These are phyloP conservation scores for Leptinotarsa texana DNA, from an alignment of 1,140 invertebrate species.

Conservation along the genomic window DNA sequence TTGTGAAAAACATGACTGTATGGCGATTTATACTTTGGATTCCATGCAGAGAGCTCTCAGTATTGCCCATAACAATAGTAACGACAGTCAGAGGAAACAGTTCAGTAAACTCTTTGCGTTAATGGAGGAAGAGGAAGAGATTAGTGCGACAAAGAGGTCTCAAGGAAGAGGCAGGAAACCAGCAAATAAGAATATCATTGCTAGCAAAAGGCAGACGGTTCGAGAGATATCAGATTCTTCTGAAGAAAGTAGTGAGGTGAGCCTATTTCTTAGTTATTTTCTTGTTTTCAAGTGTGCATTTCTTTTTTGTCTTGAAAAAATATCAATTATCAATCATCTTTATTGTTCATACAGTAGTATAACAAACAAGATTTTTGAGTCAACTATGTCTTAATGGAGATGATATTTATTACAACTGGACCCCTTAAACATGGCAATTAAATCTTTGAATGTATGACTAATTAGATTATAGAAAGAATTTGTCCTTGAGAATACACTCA, in stretches of 20 bases:
- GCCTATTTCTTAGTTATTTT: constrained; percentile 11
- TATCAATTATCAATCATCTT: no score
- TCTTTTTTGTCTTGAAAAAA: no score
- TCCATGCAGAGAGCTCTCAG: constrained; percentile 88
- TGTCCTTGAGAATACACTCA: no score
- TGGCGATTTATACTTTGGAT: constrained; percentile 76
- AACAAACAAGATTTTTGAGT: no score
- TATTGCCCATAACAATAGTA: constrained; percentile 75
- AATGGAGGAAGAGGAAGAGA: constrained; percentile 83
- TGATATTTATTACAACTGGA: no score
- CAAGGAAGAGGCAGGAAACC: constrained; percentile 63
- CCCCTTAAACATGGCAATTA: no score
- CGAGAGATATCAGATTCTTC: constrained; percentile 68
- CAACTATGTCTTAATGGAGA: no score
- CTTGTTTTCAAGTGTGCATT: neutral
- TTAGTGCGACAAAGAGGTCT: constrained; percentile 58
- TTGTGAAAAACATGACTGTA: constrained; percentile 64
- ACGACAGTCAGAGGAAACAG: constrained; percentile 82
- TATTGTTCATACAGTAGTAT: no score
- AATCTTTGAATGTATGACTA: no score
- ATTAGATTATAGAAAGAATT: no score
- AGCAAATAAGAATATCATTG: constrained; percentile 41
- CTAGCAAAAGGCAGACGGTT: constrained; percentile 59
- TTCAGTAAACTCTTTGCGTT: constrained; percentile 90
- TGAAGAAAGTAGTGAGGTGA: constrained; percentile 79